Evolutionary conservation across 2,888 invertebrate genomes (phyloP).

Genomic region (Xestia rhomboidea): DNA sequence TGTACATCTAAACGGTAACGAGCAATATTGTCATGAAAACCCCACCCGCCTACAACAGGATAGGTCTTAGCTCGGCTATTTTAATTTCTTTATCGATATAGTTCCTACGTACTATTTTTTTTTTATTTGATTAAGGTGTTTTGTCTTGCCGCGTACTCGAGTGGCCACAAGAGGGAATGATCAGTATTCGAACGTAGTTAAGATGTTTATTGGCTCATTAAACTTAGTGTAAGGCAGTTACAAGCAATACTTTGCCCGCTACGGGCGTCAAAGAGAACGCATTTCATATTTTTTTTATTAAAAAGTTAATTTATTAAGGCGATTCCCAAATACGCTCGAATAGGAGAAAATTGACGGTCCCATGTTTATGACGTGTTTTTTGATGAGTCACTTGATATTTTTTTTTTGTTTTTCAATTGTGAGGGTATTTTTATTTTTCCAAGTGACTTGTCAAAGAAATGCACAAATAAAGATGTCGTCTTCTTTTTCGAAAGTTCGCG

Average conservation of each 20-base stretch:
- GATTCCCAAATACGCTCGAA: slow-evolving; percentile 60
- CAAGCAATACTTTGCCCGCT: slow-evolving; percentile 79
- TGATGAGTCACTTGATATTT: slow-evolving; percentile 35
- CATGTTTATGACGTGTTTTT: slow-evolving; percentile 53
- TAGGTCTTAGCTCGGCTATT: slow-evolving; percentile 71
- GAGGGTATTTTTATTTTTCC: slow-evolving; percentile 46
- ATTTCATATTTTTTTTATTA: slow-evolving; percentile 81
- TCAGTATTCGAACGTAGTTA: slow-evolving; percentile 79
- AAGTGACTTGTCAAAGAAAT: slow-evolving; percentile 48
- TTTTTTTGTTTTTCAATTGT: slow-evolving; percentile 39
- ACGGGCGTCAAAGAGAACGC: slow-evolving; percentile 86
- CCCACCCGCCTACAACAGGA: slow-evolving; percentile 76
- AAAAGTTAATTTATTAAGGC: slow-evolving; percentile 69
- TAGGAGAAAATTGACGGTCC: slow-evolving; percentile 54
- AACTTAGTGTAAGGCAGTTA: slow-evolving; percentile 78
- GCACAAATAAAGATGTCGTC: slow-evolving; percentile 52
- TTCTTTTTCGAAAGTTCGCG: slow-evolving; percentile 53
- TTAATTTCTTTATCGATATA: slow-evolving; percentile 71
- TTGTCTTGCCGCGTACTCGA: slow-evolving; percentile 79
- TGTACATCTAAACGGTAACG: slow-evolving; percentile 93
- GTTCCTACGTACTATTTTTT: slow-evolving; percentile 80
- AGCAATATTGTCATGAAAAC: slow-evolving; percentile 56
- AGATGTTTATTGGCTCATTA: slow-evolving; percentile 77
- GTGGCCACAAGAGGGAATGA: slow-evolving; percentile 73
- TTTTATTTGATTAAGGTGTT: slow-evolving; percentile 68